These are phyloP conservation scores for Trachelipus rathkii DNA, from an alignment of 1,140 invertebrate species.

Conservation along the genomic window DNA sequence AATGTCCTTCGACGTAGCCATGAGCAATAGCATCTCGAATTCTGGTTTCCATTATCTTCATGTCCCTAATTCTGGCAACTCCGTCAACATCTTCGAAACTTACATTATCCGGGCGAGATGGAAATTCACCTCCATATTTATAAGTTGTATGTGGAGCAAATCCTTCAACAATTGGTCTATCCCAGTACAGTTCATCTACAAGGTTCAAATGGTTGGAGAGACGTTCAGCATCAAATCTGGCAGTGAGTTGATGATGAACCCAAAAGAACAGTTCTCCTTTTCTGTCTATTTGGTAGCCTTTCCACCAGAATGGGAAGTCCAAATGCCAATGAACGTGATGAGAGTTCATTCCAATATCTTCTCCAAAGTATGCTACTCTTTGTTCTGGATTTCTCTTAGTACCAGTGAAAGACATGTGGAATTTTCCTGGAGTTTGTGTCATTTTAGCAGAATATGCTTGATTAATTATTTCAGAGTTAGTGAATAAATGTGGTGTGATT, in stretches of 20 bases:
- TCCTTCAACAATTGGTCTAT: slow-evolving; percentile 54
- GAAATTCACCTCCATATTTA: slow-evolving; percentile 57
- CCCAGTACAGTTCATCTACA: slow-evolving; percentile 51
- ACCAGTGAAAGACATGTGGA: slow-evolving; percentile 37
- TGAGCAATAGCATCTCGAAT: slow-evolving; percentile 61
- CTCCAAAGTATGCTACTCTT: slow-evolving; percentile 59
- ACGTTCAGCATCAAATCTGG: slow-evolving; percentile 55
- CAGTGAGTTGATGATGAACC: slow-evolving; percentile 44
- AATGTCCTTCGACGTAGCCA: slow-evolving; percentile 56
- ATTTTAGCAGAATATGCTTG: slow-evolving; percentile 50
- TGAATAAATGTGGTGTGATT: slow-evolving; percentile 56
- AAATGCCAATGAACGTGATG: slow-evolving; percentile 56
- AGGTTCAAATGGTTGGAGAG: slow-evolving; percentile 53
- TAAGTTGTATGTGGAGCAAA: slow-evolving; percentile 56
- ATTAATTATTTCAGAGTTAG: slow-evolving; percentile 48
- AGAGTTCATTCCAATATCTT: slow-evolving; percentile 66
- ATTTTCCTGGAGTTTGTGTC: slow-evolving; percentile 47
- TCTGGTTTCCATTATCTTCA: slow-evolving; percentile 58
- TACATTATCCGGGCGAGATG: slow-evolving; percentile 56
- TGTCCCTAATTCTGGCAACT: slow-evolving; percentile 50
- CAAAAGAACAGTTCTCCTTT: slow-evolving; percentile 45
- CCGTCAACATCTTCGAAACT: slow-evolving; percentile 53
- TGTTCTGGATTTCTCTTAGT: slow-evolving; percentile 49
- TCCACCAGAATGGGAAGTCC: slow-evolving; percentile 51
- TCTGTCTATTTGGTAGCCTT: slow-evolving; percentile 46